Evolutionary conservation across 2,797 vertebrate species (phyloP).

Genomic region (Tadarida brasiliensis): DNA sequence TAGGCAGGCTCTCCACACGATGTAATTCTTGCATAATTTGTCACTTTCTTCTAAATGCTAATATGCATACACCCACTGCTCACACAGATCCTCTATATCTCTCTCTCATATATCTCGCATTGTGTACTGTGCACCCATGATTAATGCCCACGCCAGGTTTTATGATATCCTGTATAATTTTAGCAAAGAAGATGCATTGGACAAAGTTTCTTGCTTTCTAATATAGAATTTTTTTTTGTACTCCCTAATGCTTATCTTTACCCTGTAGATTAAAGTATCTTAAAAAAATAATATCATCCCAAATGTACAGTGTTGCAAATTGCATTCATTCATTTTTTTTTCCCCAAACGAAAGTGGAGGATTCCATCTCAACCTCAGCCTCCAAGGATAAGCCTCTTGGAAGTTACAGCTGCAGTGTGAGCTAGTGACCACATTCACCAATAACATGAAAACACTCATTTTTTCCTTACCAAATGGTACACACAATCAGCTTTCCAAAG

Average conservation of each 20-base stretch:
- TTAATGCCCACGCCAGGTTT: slow-evolving; percentile 15
- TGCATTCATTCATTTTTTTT: not conserved
- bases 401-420: slow-evolving; percentile 69
- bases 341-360: slow-evolving; percentile 14
- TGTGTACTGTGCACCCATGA: not conserved
- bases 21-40: slow-evolving; percentile 46
- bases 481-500: slow-evolving; percentile 86
- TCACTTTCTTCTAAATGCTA: slow-evolving; percentile 60
- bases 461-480: slow-evolving; percentile 82
- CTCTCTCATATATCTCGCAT: not conserved
- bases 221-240: not conserved
- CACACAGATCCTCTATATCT: slow-evolving; percentile 56
- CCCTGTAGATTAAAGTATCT: not conserved
- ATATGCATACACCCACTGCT: not conserved
- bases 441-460: slow-evolving; percentile 81
- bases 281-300: not conserved
- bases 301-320: not conserved
- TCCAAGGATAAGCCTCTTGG: slow-evolving; percentile 78
- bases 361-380: slow-evolving; percentile 74
- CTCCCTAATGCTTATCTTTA: not conserved
- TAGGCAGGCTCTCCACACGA: not conserved
- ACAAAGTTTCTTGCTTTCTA: not conserved
- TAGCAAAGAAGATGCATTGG: not conserved
- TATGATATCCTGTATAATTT: not conserved
- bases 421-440: slow-evolving; percentile 81